These are phyloP conservation scores for Batillaria attramentaria DNA, from an alignment of 1,140 invertebrate species.

Conservation along the genomic window DNA sequence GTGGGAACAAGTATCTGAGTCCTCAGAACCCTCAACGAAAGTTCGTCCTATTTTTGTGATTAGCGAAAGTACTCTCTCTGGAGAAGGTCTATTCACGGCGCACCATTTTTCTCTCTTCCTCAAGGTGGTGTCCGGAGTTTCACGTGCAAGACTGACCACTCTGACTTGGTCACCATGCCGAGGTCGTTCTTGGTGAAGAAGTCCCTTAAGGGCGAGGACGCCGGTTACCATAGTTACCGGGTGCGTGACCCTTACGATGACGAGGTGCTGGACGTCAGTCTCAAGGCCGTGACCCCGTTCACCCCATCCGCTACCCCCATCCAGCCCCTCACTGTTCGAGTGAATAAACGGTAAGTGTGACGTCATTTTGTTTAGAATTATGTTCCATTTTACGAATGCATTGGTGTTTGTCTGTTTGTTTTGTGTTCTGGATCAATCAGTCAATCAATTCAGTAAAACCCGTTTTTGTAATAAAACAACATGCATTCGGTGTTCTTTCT, in stretches of 20 bases:
- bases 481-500: too few species aligned
- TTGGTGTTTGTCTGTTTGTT: too few species aligned
- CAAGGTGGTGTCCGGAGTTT: background rate
- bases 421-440: too few species aligned
- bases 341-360: conserved; percentile 67
- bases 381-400: too few species aligned
- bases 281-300: conserved; percentile 58
- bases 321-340: conserved; percentile 57
- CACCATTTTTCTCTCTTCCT: background rate
- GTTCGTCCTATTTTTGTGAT: background rate
- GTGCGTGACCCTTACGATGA: conserved; percentile 50
- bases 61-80: background rate
- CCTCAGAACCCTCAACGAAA: background rate
- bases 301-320: conserved; percentile 43
- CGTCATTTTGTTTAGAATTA: too few species aligned
- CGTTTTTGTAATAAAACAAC: too few species aligned
- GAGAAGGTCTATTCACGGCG: background rate
- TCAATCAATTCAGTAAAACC: background rate
- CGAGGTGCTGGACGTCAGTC: conserved; percentile 45
- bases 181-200: conserved; percentile 72
- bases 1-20: background rate
- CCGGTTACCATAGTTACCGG: conserved; percentile 51
- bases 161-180: conserved; percentile 72
- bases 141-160: too few species aligned
- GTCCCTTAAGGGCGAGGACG: conserved; percentile 69